A percentile compares a stretch with the other conserved stretches of the same genome.
Evolutionary conservation across 2,113 vertebrate species (phyloP).

Genomic region (Orientallactaga bullata): DNA sequence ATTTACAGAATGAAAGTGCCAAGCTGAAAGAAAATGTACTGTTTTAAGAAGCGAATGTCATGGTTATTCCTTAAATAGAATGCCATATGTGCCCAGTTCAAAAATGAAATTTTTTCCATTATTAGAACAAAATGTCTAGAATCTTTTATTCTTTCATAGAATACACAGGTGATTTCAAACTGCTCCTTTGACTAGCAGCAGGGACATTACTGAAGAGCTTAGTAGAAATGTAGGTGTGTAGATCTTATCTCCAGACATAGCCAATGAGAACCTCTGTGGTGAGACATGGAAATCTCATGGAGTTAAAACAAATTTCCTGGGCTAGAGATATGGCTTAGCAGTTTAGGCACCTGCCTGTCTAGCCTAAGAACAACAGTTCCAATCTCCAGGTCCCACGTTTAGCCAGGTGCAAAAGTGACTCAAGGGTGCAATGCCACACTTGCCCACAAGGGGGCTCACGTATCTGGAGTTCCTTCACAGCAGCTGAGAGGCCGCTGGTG

Average conservation of each 20-base stretch:
- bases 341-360: too few species aligned
- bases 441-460: too few species aligned
- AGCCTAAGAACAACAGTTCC: too few species aligned
- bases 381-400: too few species aligned
- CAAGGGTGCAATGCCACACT: too few species aligned
- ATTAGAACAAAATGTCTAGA: conserved; percentile 15
- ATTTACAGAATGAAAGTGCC: neutral
- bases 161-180: neutral
- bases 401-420: too few species aligned
- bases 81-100: neutral
- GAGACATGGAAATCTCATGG: too few species aligned
- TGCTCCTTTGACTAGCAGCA: neutral
- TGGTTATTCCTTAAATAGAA: conserved; percentile 16
- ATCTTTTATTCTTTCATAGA: neutral
- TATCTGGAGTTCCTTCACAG: too few species aligned
- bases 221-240: neutral
- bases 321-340: too few species aligned
- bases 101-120: conserved; percentile 22
- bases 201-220: neutral
- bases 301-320: neutral
- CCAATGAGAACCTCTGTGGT: neutral
- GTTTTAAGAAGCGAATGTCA: conserved; percentile 48
- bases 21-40: conserved; percentile 52
- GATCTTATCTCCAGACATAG: neutral
- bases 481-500: too few species aligned